phyloP scores from a whole-genome alignment of 2,888 invertebrate genomes.

The Drosophila buzzatii region DNA sequence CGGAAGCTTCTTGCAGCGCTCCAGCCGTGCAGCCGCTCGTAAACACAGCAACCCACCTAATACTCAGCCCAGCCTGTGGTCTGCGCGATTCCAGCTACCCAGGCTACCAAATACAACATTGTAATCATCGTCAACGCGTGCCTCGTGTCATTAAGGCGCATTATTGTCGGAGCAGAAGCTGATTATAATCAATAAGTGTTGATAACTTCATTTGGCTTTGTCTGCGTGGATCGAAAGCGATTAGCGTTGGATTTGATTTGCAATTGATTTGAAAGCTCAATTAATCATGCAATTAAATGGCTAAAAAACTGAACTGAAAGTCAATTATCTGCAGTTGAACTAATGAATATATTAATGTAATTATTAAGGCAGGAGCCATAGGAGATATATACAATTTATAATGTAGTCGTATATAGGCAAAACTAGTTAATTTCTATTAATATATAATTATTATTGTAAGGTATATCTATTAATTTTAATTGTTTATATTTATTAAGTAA shows the following conservation, averaged over 20 bases:
- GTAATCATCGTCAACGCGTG: slow-evolving; percentile 50
- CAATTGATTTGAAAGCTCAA: slow-evolving; percentile 18
- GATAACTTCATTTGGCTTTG: slow-evolving; percentile 59
- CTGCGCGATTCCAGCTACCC: slow-evolving; percentile 2
- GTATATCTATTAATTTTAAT: too few species aligned
- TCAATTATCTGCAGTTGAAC: not conserved
- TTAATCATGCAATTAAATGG: not conserved
- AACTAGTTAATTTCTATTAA: too few species aligned
- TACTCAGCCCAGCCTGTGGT: slow-evolving; percentile 4
- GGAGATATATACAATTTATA: too few species aligned
- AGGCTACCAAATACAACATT: slow-evolving; percentile 15
- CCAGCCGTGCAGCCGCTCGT: slow-evolving; percentile 51
- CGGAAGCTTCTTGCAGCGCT: slow-evolving; percentile 57
- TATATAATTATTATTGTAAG: too few species aligned
- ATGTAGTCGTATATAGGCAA: not conserved
- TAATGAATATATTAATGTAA: not conserved
- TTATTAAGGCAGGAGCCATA: not conserved
- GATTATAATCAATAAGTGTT: slow-evolving; percentile 49
- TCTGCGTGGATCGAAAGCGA: slow-evolving; percentile 31
- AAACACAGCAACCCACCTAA: slow-evolving; percentile 71
- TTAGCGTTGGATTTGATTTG: slow-evolving; percentile 27
- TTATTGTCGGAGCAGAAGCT: slow-evolving; percentile 39
- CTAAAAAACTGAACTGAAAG: not conserved
- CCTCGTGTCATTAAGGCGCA: slow-evolving; percentile 51
- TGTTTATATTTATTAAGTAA: too few species aligned